phyloP scores from a whole-genome alignment of 2,888 invertebrate genomes.

The Trilocha varians region DNA sequence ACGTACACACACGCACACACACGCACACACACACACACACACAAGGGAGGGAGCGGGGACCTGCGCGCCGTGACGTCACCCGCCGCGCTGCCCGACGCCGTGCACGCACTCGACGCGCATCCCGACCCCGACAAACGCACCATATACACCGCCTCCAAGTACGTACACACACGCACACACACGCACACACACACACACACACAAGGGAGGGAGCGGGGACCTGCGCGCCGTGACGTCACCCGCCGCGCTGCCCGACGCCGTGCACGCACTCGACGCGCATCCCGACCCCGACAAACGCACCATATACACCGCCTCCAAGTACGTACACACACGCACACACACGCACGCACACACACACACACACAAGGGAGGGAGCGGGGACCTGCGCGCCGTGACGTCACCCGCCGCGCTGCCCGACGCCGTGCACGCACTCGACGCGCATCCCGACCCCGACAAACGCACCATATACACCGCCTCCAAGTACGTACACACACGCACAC shows the following conservation, averaged over 20 bases:
- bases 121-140: constrained; percentile 24
- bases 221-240: constrained; percentile 67
- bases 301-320: constrained; percentile 89
- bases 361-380: no score
- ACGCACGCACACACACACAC: background rate
- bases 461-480: constrained; percentile 85
- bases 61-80: constrained; percentile 67
- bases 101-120: constrained; percentile 80
- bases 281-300: constrained; percentile 24
- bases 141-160: constrained; percentile 89
- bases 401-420: constrained; percentile 66
- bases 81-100: constrained; percentile 65
- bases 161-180: no score
- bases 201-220: constrained; percentile 81
- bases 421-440: constrained; percentile 79
- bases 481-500: no score
- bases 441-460: constrained; percentile 37
- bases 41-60: constrained; percentile 81
- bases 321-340: no score
- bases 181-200: background rate
- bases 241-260: constrained; percentile 65
- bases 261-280: constrained; percentile 80
- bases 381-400: constrained; percentile 68
- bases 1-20: no score
- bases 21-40: background rate